Base-by-base conservation (phyloP, 2,113 vertebrate species). In the Notothenia rossii region DNA sequence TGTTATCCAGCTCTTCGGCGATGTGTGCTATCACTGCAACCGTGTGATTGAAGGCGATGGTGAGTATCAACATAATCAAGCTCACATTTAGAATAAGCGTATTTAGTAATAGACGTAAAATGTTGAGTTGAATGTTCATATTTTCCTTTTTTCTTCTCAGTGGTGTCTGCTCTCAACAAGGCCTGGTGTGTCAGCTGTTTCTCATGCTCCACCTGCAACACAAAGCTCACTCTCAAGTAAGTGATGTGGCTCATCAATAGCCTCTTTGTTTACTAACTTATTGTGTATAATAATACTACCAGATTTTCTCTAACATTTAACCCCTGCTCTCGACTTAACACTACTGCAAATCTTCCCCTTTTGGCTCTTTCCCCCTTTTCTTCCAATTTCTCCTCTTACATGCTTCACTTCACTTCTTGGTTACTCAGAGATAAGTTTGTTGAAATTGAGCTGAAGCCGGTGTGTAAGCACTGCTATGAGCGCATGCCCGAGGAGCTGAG, bases 161-260 rank as follows among this genome's bases (percentile, higher is more conserved):
- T 99, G 93, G 98, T 99, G 4, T 99, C 98, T 5, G 98, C 98
- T 64, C 95, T 99, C 88, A 99, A 99, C 93, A 99, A 99, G 90
- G 98, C 98, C 77, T 99, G 98, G 98, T 99, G 98, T 49, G 98
- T 99, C 88, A 97, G 95, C 89, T 99, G 98, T 80, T 99, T 99
- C 43, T 96, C 98, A n/a, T 99, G 98, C 91, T 98, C 98, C 51
- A 99, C 98, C 85, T 99, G 98, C 95, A 98, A 99, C 95, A 97
- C 97, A 82, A 99, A 99, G 83, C 94, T 99, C 92, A 99, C 98
- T 7, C 97, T 99, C 90, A 99, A 99, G 98, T 99, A 97, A 98
- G 98, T 97, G 8, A n/a, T 25, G 12, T 1, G 4, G 40, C 10
- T 50, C 18, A 18, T 51, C 36, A 8, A 6, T 20, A 25, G 10